These are phyloP conservation scores for Chitala chitala DNA, from an alignment of 2,113 vertebrate species.

Conservation along the genomic window DNA sequence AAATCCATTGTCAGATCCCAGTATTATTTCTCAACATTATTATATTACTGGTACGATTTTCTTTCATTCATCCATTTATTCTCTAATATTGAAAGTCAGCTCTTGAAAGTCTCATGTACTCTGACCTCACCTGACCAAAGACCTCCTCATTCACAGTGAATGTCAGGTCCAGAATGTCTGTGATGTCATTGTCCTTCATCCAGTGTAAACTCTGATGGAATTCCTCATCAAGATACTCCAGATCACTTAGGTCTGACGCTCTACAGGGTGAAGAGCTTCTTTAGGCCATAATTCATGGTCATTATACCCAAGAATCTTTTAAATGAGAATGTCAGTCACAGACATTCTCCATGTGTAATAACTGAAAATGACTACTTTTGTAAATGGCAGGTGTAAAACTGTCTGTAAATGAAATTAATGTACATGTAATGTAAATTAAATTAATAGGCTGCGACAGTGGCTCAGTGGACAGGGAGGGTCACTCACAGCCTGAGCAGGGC, in stretches of 20 bases:
- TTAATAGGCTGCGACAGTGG: not conserved
- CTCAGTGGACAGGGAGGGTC: not conserved
- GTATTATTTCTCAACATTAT: too few relatives aligned
- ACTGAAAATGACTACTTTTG: too few relatives aligned
- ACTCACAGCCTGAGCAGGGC: slow-evolving; percentile 81
- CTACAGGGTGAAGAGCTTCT: slow-evolving; percentile 47
- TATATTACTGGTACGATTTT: too few relatives aligned
- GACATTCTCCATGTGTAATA: too few relatives aligned
- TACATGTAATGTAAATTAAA: not conserved
- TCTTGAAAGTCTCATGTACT: not conserved
- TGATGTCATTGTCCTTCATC: slow-evolving; percentile 91
- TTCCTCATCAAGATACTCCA: slow-evolving; percentile 85
- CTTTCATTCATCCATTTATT: too few relatives aligned
- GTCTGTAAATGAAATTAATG: not conserved
- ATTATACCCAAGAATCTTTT: not conserved
- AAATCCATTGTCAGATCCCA: too few relatives aligned
- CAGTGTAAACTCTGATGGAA: slow-evolving; percentile 88
- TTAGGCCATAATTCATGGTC: not conserved
- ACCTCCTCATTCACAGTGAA: slow-evolving; percentile 87
- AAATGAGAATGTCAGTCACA: not conserved
- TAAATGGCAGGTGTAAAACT: not conserved
- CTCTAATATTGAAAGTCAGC: slow-evolving; percentile 41
- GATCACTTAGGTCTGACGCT: slow-evolving; percentile 78
- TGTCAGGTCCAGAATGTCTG: slow-evolving; percentile 81
- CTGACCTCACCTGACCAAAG: slow-evolving; percentile 72